phyloP scores from a whole-genome alignment of 2,797 vertebrate species.

The Sarcophilus harrisii region DNA sequence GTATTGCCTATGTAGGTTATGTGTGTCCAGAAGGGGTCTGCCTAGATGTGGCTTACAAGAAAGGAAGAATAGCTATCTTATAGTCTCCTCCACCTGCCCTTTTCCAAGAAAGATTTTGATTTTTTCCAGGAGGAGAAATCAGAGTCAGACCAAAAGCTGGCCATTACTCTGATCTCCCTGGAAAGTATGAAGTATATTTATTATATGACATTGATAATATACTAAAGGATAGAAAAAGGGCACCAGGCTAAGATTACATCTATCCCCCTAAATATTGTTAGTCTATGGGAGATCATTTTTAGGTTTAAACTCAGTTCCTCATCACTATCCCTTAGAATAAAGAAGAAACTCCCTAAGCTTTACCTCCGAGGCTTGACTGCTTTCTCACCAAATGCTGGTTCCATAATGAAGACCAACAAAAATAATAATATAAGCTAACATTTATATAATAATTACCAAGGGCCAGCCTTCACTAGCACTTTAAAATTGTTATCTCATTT shows the following conservation, averaged over 20 bases:
- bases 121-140: neutral
- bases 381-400: neutral
- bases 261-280: neutral
- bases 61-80: neutral
- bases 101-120: too few species aligned
- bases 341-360: neutral
- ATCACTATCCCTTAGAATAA: neutral
- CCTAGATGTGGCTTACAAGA: neutral
- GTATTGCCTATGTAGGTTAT: too few species aligned
- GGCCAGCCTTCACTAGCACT: neutral
- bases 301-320: neutral
- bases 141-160: neutral
- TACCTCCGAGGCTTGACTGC: neutral
- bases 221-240: neutral
- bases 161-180: neutral
- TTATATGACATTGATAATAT: neutral
- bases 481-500: neutral
- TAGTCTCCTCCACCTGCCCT: neutral
- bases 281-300: neutral
- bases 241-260: neutral
- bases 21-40: neutral
- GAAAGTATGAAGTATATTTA: neutral
- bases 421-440: neutral
- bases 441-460: neutral
- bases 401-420: neutral